These are phyloP conservation scores for Aporophyla lueneburgensis DNA, from an alignment of 2,888 invertebrate species.

Conservation along the genomic window DNA sequence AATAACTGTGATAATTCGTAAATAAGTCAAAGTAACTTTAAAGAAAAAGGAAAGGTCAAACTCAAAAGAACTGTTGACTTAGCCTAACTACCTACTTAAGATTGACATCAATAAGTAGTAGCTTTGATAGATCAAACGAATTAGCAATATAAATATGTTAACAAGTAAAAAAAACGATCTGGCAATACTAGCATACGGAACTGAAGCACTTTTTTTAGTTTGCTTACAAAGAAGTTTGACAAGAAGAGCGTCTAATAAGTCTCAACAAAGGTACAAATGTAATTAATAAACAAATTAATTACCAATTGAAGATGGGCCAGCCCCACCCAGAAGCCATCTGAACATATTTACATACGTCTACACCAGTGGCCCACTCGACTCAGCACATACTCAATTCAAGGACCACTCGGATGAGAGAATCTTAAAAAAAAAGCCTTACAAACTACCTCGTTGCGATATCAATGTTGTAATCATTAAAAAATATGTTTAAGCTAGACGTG, in stretches of 20 bases:
- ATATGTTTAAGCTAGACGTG: constrained; percentile 11
- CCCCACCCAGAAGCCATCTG: constrained; percentile 67
- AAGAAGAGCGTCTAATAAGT: background rate
- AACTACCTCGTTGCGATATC: constrained; percentile 48
- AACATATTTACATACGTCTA: constrained; percentile 51
- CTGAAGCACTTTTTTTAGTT: background rate
- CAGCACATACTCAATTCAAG: constrained; percentile 60
- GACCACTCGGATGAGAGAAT: constrained; percentile 55
- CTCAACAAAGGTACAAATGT: background rate
- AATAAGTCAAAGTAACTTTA: background rate
- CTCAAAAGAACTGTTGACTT: constrained; percentile 3
- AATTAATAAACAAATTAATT: constrained; percentile 33
- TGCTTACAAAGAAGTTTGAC: background rate
- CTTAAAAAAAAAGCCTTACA: constrained; percentile 53
- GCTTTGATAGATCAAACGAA: background rate
- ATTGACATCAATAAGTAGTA: background rate
- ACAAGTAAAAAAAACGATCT: background rate
- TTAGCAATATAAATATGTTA: background rate
- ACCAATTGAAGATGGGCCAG: constrained; percentile 5
- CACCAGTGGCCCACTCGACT: constrained; percentile 52
- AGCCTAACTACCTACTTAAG: background rate
- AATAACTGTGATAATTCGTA: too few species aligned
- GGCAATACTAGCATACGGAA: background rate
- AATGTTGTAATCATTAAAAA: constrained; percentile 55
- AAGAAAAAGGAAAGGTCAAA: constrained; percentile 5